These are phyloP conservation scores for Drosophila demipolita DNA, from an alignment of 2,888 invertebrate species.

Conservation along the genomic window DNA sequence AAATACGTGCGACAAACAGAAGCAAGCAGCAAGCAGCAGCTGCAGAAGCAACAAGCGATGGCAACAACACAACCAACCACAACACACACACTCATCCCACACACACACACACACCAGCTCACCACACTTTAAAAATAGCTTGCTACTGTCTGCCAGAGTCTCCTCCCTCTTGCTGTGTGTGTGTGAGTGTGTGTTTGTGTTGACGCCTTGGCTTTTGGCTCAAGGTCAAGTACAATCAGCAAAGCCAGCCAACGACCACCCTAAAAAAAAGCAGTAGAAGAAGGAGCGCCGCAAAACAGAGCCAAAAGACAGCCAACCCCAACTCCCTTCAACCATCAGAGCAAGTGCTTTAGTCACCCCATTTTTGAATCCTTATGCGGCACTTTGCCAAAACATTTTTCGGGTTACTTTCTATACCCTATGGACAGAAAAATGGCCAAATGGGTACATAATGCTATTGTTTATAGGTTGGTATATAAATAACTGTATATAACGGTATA, in stretches of 20 bases:
- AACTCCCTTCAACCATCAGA: neutral
- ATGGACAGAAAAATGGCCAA: neutral
- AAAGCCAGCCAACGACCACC: slow-evolving; percentile 55
- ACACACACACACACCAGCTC: slow-evolving; percentile 15
- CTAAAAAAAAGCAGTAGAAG: slow-evolving; percentile 22
- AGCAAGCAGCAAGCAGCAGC: slow-evolving; percentile 26
- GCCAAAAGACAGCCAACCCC: slow-evolving; percentile 52
- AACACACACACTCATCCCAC: slow-evolving; percentile 11
- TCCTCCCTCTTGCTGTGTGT: slow-evolving; percentile 3
- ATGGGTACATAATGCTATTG: neutral
- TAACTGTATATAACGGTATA: too few relatives aligned
- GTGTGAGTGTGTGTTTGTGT: slow-evolving; percentile 23
- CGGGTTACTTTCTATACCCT: slow-evolving; percentile 48
- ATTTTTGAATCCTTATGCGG: slow-evolving; percentile 56
- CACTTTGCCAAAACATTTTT: slow-evolving; percentile 72
- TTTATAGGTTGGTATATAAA: neutral
- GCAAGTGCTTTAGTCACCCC: slow-evolving; percentile 35
- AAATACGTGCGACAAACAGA: slow-evolving; percentile 29
- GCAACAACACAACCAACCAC: neutral
- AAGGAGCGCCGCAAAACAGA: slow-evolving; percentile 35
- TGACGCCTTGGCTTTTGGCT: slow-evolving; percentile 65
- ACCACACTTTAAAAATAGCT: slow-evolving; percentile 32
- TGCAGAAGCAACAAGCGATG: slow-evolving; percentile 2
- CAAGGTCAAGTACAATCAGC: slow-evolving; percentile 73
- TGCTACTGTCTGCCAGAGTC: slow-evolving; percentile 37